Evolutionary conservation across 2,797 vertebrate genomes (phyloP), one percentile per base, ranked within the genome.

Genomic region (Sus cebifrons): DNA sequence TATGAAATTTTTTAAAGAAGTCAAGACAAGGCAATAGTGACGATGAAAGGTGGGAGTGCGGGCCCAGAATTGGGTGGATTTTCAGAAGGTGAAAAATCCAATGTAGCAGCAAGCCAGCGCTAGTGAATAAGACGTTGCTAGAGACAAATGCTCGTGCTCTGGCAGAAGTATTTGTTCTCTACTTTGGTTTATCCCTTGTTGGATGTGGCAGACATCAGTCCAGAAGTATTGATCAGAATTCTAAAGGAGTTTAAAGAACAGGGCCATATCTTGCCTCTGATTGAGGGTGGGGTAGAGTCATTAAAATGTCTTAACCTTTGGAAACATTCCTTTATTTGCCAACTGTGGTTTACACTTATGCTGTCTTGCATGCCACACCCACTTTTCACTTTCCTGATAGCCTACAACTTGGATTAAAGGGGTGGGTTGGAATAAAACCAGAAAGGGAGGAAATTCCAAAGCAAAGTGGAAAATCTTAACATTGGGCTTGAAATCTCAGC

Each of bases 371-470:
- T 62, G 36, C 65, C 9, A 71, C 2, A 71, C 21, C 15, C 25
- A 5, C 1, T 21, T 93, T 83, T n/a, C 11, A 40, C 36, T 75
- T 94, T 94, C 32, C 25, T 91, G 75, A 68, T 78, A 86, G 21
- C 23, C 52, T 84, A 75, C 18, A 85, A 71, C 52, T 60, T 86
- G 23, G 25, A 85, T 82, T 49, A 65, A 78, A 84, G 25, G 25
- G 21, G 4, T 27, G 6, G 25, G 12, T 82, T 94, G 62, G 20
- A 89, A 52, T 36, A 65, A 74, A 90, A 68, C 13, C 9, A 84
- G 54, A 92, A 95, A 89, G 4, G n/a, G 9, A 95, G 49, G 67
- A 89, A 83, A 70, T 90, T 96, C 83, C 49, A 89, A 75, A 89
- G 27, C 20, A 87, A 93, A 87, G 17, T 71, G 2, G 29, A 85